Evolutionary conservation across 2,888 invertebrate species (phyloP).

Genomic region (Oxytorus armatus): DNA sequence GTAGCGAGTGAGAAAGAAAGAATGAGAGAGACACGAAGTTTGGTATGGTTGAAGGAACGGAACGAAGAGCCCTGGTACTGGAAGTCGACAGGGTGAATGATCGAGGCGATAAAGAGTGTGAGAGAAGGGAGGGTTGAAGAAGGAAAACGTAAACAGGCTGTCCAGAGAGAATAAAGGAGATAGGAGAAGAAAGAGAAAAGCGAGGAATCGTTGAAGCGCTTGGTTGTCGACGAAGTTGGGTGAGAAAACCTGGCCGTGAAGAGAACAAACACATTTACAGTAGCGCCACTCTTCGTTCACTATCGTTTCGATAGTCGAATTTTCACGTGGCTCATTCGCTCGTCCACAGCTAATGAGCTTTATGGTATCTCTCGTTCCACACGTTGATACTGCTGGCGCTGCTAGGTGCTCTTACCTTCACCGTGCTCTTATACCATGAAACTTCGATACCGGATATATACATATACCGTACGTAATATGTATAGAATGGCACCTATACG

Average conservation of each 20-base stretch:
- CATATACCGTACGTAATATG: not conserved
- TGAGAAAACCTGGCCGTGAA: conserved; percentile 29
- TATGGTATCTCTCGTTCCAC: conserved; percentile 40
- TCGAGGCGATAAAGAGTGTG: conserved; percentile 52
- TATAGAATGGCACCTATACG: not conserved
- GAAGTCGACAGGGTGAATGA: conserved; percentile 50
- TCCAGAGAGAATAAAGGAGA: not conserved
- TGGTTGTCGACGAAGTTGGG: conserved; percentile 10
- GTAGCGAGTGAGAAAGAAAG: not conserved
- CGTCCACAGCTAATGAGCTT: conserved; percentile 56
- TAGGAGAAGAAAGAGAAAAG: conserved; percentile 6
- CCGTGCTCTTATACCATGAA: not conserved
- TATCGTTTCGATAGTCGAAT: conserved; percentile 45
- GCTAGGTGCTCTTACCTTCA: conserved; percentile 10
- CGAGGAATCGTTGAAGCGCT: conserved; percentile 13
- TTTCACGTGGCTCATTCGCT: conserved; percentile 47
- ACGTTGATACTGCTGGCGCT: conserved; percentile 5
- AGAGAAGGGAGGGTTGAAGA: conserved; percentile 6
- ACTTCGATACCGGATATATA: conserved; percentile 13
- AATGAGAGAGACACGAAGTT: not conserved
- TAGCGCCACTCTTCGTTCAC: not conserved
- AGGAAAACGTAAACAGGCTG: conserved; percentile 24
- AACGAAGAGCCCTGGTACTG: conserved; percentile 17
- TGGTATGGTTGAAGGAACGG: conserved; percentile 14
- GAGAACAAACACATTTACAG: conserved; percentile 25